These are phyloP conservation scores for Nomada goodeniana DNA, from an alignment of 2,888 invertebrate genomes.

Conservation along the genomic window DNA sequence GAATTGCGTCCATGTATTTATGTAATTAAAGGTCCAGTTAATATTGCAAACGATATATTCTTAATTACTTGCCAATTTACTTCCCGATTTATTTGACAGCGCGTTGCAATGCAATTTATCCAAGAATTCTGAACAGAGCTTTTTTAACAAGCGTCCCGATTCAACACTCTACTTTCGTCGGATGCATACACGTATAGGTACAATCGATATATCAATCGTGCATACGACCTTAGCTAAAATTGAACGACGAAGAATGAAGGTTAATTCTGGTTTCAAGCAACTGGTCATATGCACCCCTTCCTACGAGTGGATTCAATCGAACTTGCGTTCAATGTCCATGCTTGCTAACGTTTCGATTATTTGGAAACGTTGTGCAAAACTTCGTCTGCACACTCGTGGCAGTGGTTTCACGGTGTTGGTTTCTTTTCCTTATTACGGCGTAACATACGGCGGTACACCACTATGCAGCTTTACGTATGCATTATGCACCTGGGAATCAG, in stretches of 20 bases:
- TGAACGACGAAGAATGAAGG: constrained; percentile 49
- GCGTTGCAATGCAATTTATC: too few species aligned
- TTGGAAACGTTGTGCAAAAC: constrained; percentile 24
- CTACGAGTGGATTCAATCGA: neutral
- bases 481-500: neutral
- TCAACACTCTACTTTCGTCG: neutral
- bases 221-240: constrained; percentile 37
- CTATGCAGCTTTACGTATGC: too few species aligned
- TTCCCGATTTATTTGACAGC: too few species aligned
- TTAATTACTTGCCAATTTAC: too few species aligned
- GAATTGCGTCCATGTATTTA: too few species aligned
- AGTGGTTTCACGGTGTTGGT: neutral
- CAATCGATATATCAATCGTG: constrained; percentile 38
- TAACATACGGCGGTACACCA: neutral
- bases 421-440: neutral
- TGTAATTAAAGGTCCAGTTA: too few species aligned
- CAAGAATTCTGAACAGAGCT: too few species aligned
- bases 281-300: constrained; percentile 20
- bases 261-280: constrained; percentile 26
- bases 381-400: neutral
- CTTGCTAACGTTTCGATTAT: constrained; percentile 31
- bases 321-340: neutral
- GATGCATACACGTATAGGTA: neutral
- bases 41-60: too few species aligned
- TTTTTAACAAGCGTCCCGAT: too few species aligned